These are phyloP conservation scores for Rhyacichthys aspro DNA, from an alignment of 2,797 vertebrate genomes.

Conservation along the genomic window DNA sequence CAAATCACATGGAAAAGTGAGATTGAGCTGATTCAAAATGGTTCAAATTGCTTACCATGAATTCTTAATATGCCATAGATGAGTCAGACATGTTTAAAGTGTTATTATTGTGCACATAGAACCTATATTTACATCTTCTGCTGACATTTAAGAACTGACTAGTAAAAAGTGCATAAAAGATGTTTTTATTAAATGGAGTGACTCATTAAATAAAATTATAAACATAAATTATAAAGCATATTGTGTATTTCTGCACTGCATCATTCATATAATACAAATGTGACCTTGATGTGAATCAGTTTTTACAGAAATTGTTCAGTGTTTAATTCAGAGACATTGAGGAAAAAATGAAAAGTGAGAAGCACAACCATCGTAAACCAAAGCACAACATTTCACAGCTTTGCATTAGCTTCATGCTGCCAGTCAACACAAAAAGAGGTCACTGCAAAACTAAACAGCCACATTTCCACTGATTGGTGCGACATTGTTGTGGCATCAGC, in stretches of 20 bases:
- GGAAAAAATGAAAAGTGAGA: constrained; percentile 4
- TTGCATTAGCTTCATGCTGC: background rate
- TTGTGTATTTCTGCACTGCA: too few relatives aligned
- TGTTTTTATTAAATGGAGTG: constrained; percentile 58
- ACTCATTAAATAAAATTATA: constrained; percentile 27
- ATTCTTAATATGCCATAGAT: too few relatives aligned
- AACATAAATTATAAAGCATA: constrained; percentile 29
- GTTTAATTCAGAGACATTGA: constrained; percentile 5
- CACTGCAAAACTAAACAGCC: background rate
- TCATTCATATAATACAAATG: constrained; percentile 37
- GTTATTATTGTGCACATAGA: too few relatives aligned
- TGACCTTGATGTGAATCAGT: too few relatives aligned
- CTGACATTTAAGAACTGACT: background rate
- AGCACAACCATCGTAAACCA: background rate
- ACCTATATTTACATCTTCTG: too few relatives aligned
- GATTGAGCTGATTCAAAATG: too few relatives aligned
- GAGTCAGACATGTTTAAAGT: too few relatives aligned
- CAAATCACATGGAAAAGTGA: too few relatives aligned
- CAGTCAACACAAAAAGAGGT: background rate
- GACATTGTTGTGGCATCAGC: background rate
- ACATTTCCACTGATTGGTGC: background rate
- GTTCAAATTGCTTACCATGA: too few relatives aligned
- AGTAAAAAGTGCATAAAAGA: background rate
- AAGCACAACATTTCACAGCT: background rate
- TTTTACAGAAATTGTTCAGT: constrained; percentile 19